Conservation (phyloP, 1,140 invertebrate species). For the Radopholus similis region DNA sequence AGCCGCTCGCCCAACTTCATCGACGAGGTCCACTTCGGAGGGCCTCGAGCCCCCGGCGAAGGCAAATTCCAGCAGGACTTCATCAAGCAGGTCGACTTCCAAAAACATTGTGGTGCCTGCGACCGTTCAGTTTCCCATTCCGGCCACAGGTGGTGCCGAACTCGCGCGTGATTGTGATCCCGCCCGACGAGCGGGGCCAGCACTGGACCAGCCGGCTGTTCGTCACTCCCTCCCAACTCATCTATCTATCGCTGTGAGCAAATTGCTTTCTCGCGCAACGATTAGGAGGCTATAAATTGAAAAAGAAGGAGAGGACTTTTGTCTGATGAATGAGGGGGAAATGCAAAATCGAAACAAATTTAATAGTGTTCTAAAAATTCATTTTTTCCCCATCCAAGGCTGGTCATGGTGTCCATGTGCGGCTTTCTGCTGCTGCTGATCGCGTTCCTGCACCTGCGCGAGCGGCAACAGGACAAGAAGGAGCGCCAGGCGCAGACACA, state of each 20-base stretch:
- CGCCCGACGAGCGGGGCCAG: slow-evolving; percentile 73
- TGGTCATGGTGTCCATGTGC: slow-evolving; percentile 71
- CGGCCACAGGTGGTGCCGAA: slow-evolving; percentile 94
- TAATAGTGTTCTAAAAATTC: neutral
- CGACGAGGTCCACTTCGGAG: slow-evolving; percentile 78
- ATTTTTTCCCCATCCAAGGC: neutral
- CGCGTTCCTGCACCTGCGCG: slow-evolving; percentile 82
- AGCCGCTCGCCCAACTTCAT: slow-evolving; percentile 95
- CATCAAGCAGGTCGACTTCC: slow-evolving; percentile 2
- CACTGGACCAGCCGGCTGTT: slow-evolving; percentile 89
- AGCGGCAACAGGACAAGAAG: slow-evolving; percentile 77
- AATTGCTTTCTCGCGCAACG: too few species aligned
- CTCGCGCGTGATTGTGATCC: slow-evolving; percentile 92
- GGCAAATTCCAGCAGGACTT: slow-evolving; percentile 10
- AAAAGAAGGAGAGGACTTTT: neutral
- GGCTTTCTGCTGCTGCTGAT: slow-evolving; percentile 79
- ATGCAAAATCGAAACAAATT: neutral
- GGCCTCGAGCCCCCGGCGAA: slow-evolving; percentile 63
- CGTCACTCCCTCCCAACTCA: slow-evolving; percentile 88
- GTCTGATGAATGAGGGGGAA: too few species aligned
- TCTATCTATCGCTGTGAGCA: slow-evolving; percentile 82
- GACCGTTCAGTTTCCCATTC: too few species aligned
- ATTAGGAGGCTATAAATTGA: neutral
- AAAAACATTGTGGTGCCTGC: too few species aligned
- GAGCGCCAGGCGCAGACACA: slow-evolving; percentile 64